Evolutionary conservation across 2,888 invertebrate genomes (phyloP).

Genomic region (Archips crataeganus): DNA sequence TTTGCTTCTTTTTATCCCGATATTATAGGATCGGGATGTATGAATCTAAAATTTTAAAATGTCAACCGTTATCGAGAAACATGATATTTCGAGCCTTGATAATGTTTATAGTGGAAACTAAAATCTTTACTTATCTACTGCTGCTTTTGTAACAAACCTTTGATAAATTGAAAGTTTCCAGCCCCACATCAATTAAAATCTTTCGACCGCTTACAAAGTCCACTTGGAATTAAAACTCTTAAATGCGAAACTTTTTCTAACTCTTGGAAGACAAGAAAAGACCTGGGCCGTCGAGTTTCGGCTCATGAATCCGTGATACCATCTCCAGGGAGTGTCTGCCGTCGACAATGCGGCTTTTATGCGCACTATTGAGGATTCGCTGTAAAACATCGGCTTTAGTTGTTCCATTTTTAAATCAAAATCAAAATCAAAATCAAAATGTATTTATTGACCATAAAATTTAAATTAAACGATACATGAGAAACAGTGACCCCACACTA

Average conservation of each 20-base stretch:
- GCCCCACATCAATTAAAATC: not conserved
- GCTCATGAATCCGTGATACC: slow-evolving; percentile 48
- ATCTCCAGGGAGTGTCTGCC: slow-evolving; percentile 38
- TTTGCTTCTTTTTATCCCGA: too few species aligned
- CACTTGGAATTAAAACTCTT: not conserved
- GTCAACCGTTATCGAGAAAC: too few species aligned
- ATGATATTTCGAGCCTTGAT: too few species aligned
- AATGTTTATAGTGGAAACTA: not conserved
- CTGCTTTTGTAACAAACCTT: not conserved
- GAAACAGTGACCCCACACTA: too few species aligned
- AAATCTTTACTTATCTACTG: not conserved
- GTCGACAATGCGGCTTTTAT: slow-evolving; percentile 27
- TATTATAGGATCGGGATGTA: too few species aligned
- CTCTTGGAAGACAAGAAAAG: slow-evolving; percentile 41
- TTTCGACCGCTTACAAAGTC: not conserved
- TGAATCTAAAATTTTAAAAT: too few species aligned
- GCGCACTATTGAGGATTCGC: slow-evolving; percentile 22
- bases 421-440: too few species aligned
- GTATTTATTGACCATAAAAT: too few species aligned
- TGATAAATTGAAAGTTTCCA: not conserved
- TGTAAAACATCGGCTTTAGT: slow-evolving; percentile 2
- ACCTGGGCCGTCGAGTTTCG: slow-evolving; percentile 47
- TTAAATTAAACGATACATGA: too few species aligned
- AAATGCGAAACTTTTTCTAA: slow-evolving; percentile 20
- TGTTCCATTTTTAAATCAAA: too few species aligned